phyloP scores from a whole-genome alignment of 1,140 invertebrate genomes.

The Drosophila sturtevanti region DNA sequence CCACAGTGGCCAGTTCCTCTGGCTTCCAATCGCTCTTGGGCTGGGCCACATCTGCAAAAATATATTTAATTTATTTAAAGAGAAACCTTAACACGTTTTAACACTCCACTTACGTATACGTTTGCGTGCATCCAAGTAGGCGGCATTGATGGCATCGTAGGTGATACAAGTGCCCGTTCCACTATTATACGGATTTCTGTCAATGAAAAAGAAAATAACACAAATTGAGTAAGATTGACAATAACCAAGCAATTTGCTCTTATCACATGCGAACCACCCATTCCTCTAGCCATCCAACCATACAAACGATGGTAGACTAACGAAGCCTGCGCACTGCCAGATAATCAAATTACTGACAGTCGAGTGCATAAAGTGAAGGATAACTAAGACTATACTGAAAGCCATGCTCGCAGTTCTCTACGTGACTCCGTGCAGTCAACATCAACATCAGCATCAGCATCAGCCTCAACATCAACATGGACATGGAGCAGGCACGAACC shows the following conservation, averaged over 20 bases:
- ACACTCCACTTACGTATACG: slow-evolving; percentile 88
- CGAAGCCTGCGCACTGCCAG: slow-evolving; percentile 51
- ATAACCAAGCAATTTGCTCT: slow-evolving; percentile 61
- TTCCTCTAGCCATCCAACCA: background rate
- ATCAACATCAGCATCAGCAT: slow-evolving; percentile 34
- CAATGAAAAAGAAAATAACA: slow-evolving; percentile 33
- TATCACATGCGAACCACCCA: slow-evolving; percentile 64
- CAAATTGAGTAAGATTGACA: slow-evolving; percentile 54
- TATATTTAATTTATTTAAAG: background rate
- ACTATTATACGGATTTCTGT: slow-evolving; percentile 81
- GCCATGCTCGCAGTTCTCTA: slow-evolving; percentile 34
- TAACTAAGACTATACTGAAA: slow-evolving; percentile 8
- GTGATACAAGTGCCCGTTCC: slow-evolving; percentile 93
- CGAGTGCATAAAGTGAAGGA: slow-evolving; percentile 41
- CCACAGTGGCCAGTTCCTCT: slow-evolving; percentile 91
- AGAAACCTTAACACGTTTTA: background rate
- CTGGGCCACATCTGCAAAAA: slow-evolving; percentile 87
- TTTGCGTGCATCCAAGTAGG: slow-evolving; percentile 93
- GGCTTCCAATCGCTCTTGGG: slow-evolving; percentile 90
- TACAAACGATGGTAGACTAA: background rate
- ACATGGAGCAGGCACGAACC: slow-evolving; percentile 31
- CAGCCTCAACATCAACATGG: slow-evolving; percentile 30
- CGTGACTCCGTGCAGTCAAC: slow-evolving; percentile 30
- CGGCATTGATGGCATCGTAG: slow-evolving; percentile 94
- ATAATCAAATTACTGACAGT: slow-evolving; percentile 77